Conservation (phyloP, 2,888 invertebrate species). For the Synergus laeviventris region DNA sequence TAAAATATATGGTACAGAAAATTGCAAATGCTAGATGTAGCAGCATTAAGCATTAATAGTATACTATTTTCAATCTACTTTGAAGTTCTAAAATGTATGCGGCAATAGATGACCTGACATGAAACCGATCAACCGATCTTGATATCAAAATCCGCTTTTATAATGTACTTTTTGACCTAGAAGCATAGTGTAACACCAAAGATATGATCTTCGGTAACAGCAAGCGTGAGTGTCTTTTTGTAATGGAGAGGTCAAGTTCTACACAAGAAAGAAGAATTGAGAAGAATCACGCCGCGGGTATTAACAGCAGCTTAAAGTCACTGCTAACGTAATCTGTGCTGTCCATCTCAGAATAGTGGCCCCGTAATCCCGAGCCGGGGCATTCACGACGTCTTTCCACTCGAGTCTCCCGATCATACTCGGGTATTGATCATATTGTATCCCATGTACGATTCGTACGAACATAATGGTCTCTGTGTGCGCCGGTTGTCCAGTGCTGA, state of each 20-base stretch:
- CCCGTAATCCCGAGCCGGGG: background rate
- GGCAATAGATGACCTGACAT: too few species aligned
- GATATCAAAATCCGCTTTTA: background rate
- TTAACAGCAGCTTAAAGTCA: background rate
- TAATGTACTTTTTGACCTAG: background rate
- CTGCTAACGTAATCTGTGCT: background rate
- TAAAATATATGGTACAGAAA: too few species aligned
- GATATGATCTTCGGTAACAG: background rate
- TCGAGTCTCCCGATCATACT: background rate
- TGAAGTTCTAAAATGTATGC: background rate
- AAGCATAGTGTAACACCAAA: background rate
- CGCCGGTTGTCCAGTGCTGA: conserved; percentile 1
- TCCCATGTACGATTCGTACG: conserved; percentile 8
- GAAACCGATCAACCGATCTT: too few species aligned
- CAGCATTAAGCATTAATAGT: too few species aligned
- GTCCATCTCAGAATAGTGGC: background rate
- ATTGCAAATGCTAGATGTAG: too few species aligned
- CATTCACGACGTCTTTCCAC: background rate
- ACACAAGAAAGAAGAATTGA: background rate
- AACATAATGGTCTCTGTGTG: background rate
- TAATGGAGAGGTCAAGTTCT: background rate
- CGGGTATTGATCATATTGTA: conserved; percentile 3
- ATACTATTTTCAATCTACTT: too few species aligned
- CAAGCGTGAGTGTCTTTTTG: background rate
- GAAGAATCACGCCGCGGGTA: background rate